Base-by-base conservation (phyloP, 2,797 vertebrate species). In the Poecilia picta region DNA sequence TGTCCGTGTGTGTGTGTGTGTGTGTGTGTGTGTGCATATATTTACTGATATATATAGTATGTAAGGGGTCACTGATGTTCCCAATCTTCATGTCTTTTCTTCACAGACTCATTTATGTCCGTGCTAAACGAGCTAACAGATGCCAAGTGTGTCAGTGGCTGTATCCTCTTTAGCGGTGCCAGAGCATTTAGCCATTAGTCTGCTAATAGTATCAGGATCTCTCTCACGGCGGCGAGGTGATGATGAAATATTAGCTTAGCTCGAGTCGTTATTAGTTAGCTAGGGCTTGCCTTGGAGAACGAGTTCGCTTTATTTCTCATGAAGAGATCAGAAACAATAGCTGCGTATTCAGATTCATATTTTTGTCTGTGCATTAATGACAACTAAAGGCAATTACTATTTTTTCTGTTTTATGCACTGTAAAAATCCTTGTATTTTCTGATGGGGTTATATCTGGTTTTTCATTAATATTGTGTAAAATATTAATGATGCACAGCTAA, bases 241-340 rank as follows among this genome's bases (percentile, higher is more conserved):
- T 96, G 92, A 95, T 93, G 93, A 96, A 94, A 94, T 96, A 95
- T 95, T 94, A 96, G 93, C 92, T 93, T 90, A 91, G 89, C 87
- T 90, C 83, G 80, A 84, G 73, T 81, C 72, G 33, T 88, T 90
- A 93, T 95, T 93, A 95, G 89, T 93, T 91, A 91, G 92, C 92
- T 88, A 93, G 86, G 85, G 77, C 78, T 92, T 85, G 84, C 89
- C 88, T 91, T 90, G 85, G 92, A 95, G 94, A 94, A 95, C 94
- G 93, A 89, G 81, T 89, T 83, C 78, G 84, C 84, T 81, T 83
- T 82, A 91, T 87, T 84, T 81, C 77, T 78, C 55, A 76, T 68
- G 78, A 72, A 45, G 55, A 85, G 55, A 85, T 88, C 82, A 88
- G 86, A 88, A 80, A 82, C 87, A 82, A 84, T 76, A 89, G 76